A percentile compares a stretch with the other conserved stretches of the same genome.
Evolutionary conservation across 2,113 vertebrate genomes (phyloP).

Genomic region (Nestor notabilis): DNA sequence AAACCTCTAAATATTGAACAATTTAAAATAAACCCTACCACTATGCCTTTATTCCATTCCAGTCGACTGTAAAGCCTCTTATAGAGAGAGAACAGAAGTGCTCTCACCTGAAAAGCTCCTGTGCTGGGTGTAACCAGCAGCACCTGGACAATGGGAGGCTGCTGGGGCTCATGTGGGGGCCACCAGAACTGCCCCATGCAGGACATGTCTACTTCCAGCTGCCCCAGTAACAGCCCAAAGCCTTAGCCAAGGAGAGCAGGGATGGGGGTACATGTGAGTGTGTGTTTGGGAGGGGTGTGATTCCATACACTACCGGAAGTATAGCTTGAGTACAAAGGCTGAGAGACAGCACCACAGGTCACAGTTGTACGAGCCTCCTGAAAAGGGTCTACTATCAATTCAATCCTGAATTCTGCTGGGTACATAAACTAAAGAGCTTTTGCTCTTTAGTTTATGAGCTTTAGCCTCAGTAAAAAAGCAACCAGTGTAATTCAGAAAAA

Average conservation of each 20-base stretch:
- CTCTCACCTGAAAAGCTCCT: neutral
- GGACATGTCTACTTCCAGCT: neutral
- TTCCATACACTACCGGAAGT: neutral
- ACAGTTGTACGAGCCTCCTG: accelerated
- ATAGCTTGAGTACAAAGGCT: neutral
- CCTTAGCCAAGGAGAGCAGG: neutral
- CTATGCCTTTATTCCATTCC: neutral
- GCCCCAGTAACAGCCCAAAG: neutral
- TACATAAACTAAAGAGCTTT: neutral
- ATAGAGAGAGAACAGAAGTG: neutral
- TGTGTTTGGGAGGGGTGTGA: neutral
- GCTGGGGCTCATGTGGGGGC: accelerated
- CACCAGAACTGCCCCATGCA: neutral
- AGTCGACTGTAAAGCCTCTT: neutral
- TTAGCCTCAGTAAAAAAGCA: neutral
- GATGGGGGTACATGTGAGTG: accelerated
- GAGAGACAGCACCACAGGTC: neutral
- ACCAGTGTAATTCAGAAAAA: neutral
- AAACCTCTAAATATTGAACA: neutral
- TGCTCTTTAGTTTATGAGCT: no score
- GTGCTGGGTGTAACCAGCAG: neutral
- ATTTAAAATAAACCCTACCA: neutral
- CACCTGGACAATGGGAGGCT: neutral
- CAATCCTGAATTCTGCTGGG: neutral
- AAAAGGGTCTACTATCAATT: neutral